A percentile compares a stretch with the other conserved stretches of the same genome.
phyloP scores from a whole-genome alignment of 2,888 invertebrate genomes.

The Bellardia pandia region DNA sequence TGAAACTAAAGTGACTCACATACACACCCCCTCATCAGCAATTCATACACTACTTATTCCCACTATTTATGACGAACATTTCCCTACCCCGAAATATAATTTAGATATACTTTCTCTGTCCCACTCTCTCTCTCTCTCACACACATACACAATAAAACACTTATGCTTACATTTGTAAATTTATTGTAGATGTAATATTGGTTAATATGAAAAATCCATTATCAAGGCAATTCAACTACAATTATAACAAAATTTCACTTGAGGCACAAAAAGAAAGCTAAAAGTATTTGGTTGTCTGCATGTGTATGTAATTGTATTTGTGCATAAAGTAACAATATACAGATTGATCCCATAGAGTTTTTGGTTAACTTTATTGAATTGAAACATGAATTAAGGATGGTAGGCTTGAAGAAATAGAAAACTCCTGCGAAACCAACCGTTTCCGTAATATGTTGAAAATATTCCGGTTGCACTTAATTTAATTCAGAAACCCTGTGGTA shows the following conservation, averaged over 20 bases:
- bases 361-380: too few relatives aligned
- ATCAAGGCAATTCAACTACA: conserved; percentile 49
- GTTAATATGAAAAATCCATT: conserved; percentile 55
- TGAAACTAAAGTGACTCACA: conserved; percentile 13
- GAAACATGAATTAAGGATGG: too few relatives aligned
- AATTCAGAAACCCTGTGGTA: too few relatives aligned
- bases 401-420: too few relatives aligned
- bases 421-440: too few relatives aligned
- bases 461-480: too few relatives aligned
- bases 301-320: background rate
- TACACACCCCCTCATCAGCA: conserved; percentile 1
- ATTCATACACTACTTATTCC: conserved; percentile 18
- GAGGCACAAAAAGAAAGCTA: conserved; percentile 5
- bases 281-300: background rate
- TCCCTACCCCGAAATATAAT: conserved; percentile 11
- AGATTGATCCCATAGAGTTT: too few relatives aligned
- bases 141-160: background rate
- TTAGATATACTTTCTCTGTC: background rate
- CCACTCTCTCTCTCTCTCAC: background rate
- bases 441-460: too few relatives aligned
- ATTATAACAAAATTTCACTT: conserved; percentile 55
- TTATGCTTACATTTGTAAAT: background rate
- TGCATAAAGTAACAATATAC: too few relatives aligned
- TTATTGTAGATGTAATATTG: conserved; percentile 16
- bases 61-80: background rate